Evolutionary conservation across 2,797 vertebrate species (phyloP).

Genomic region (Acestrorhynchus altus): DNA sequence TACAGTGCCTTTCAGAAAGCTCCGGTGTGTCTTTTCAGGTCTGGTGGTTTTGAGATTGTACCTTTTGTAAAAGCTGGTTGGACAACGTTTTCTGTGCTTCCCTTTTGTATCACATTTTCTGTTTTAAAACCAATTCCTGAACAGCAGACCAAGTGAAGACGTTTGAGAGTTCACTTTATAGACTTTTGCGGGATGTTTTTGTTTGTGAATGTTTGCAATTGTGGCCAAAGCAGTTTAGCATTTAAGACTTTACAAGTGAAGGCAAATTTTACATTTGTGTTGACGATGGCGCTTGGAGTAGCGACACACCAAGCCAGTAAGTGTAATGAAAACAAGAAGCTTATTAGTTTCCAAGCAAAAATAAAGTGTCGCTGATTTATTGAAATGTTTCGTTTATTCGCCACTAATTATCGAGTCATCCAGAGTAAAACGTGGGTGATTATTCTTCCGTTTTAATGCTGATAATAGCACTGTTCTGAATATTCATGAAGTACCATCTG

Average conservation of each 20-base stretch:
- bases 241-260: slow-evolving; percentile 24
- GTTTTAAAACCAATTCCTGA: not conserved
- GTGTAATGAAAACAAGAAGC: slow-evolving; percentile 33
- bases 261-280: slow-evolving; percentile 14
- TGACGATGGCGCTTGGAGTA: slow-evolving; percentile 30
- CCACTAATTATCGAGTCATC: too few species aligned
- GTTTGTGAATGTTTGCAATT: slow-evolving; percentile 12
- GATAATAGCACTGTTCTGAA: not conserved
- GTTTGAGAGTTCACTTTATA: slow-evolving; percentile 24
- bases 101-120: not conserved
- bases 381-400: too few species aligned
- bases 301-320: slow-evolving; percentile 22
- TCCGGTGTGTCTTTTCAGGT: too few species aligned
- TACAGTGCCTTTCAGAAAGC: too few species aligned
- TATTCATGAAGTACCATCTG: slow-evolving; percentile 8
- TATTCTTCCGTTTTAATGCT: not conserved
- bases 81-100: too few species aligned
- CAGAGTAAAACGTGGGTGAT: not conserved
- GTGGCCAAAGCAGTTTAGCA: slow-evolving; percentile 28
- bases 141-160: not conserved
- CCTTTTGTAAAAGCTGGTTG: too few species aligned
- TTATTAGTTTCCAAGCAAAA: slow-evolving; percentile 26
- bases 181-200: slow-evolving; percentile 16
- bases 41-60: too few species aligned
- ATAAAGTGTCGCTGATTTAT: slow-evolving; percentile 1